Conservation (phyloP, 92 coral and sea anemone genomes). For the Phenganax marumi region DNA sequence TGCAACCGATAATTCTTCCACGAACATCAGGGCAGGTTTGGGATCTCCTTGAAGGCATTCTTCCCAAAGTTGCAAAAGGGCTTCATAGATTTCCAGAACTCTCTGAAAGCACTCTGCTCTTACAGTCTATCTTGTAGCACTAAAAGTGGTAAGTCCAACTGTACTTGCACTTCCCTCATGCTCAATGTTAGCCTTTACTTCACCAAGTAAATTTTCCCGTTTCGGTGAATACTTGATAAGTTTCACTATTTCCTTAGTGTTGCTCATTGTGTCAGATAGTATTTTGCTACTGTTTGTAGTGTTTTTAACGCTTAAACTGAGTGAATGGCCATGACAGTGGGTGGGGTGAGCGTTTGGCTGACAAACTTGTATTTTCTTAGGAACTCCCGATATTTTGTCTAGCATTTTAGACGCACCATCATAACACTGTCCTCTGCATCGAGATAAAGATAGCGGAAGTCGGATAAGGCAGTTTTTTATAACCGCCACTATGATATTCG, state of each 20-base stretch:
- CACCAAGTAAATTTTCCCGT: conserved; percentile 58
- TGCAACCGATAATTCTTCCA: conserved; percentile 61
- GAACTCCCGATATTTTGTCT: conserved; percentile 58
- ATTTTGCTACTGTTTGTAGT: conserved; percentile 51
- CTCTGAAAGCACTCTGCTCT: conserved; percentile 30
- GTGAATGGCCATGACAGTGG: too few species aligned
- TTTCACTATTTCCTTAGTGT: conserved; percentile 47
- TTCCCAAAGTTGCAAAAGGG: conserved; percentile 53
- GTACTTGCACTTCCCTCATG: conserved; percentile 27
- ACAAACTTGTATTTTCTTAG: conserved; percentile 56
- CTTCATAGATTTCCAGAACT: conserved; percentile 42
- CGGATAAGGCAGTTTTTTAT: conserved; percentile 50
- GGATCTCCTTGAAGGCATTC: conserved; percentile 47
- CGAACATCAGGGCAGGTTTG: conserved; percentile 56
- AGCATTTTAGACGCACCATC: conserved; percentile 74
- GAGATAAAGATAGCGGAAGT: conserved; percentile 52
- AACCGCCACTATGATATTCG: conserved; percentile 4
- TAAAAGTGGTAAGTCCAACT: conserved; percentile 15
- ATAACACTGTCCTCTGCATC: conserved; percentile 66
- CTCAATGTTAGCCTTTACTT: conserved; percentile 46
- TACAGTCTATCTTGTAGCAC: conserved; percentile 52
- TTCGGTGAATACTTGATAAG: conserved; percentile 59
- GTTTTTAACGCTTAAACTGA: conserved; percentile 66
- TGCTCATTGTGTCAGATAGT: too few species aligned
- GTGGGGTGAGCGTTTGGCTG: too few species aligned